A percentile compares a stretch with the other conserved stretches of the same genome.
Evolutionary conservation across 2,113 vertebrate genomes (phyloP).

Genomic region (Perognathus longimembris): DNA sequence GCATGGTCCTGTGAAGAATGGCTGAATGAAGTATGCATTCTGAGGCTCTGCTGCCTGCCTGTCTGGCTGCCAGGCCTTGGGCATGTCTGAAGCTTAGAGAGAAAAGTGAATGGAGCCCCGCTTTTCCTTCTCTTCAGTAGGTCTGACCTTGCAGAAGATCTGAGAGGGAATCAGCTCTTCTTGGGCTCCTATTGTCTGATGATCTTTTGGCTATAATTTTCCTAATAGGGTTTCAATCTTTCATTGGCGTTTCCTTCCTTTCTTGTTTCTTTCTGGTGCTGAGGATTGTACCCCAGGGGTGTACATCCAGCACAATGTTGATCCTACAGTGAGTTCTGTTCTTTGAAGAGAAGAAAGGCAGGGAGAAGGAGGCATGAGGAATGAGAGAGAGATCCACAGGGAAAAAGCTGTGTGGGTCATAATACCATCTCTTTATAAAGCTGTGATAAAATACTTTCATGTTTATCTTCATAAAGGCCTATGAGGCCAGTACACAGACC

Average conservation of each 20-base stretch:
- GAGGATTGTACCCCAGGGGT: background rate
- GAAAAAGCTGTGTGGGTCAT: background rate
- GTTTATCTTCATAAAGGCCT: conserved; percentile 16
- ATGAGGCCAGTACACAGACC: background rate
- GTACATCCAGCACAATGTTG: background rate
- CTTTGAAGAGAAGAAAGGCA: conserved; percentile 40
- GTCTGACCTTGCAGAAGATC: background rate
- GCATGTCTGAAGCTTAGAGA: background rate
- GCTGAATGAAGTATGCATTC: background rate
- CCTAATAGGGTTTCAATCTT: conserved; percentile 8
- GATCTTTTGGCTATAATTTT: background rate
- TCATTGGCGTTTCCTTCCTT: background rate
- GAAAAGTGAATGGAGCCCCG: background rate
- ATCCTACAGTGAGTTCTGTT: conserved; percentile 17
- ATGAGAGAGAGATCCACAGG: background rate
- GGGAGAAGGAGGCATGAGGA: conserved; percentile 21
- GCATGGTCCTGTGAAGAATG: background rate
- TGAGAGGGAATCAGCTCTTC: background rate
- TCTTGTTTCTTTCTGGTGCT: too few relatives aligned
- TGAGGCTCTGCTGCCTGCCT: background rate
- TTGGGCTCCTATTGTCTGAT: background rate
- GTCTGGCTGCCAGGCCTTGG: background rate
- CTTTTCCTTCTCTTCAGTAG: background rate
- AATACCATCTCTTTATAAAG: conserved; percentile 22
- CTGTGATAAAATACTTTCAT: background rate